Conservation (phyloP, 1,140 invertebrate species). For the Protaetia brevitarsis region DNA sequence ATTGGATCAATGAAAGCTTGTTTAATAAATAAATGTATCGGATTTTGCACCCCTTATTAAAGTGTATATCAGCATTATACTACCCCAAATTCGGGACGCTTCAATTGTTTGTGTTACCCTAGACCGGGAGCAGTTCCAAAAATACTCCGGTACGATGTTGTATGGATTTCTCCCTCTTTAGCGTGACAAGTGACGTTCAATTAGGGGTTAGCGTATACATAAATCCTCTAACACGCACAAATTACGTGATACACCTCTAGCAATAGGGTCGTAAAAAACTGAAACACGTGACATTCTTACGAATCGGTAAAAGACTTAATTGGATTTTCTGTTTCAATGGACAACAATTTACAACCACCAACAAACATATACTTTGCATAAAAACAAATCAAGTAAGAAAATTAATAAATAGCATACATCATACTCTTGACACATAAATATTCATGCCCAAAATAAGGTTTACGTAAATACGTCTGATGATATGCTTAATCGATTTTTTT, state of each 20-base stretch:
- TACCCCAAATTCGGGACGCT: background rate
- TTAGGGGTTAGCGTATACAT: background rate
- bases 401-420: too few relatives aligned
- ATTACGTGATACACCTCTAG: background rate
- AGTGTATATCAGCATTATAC: background rate
- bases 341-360: too few relatives aligned
- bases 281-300: too few relatives aligned
- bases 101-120: constrained; percentile 6
- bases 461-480: too few relatives aligned
- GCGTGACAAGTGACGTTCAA: constrained; percentile 7
- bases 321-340: too few relatives aligned
- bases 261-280: too few relatives aligned
- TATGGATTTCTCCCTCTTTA: background rate
- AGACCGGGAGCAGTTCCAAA: background rate
- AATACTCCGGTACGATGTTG: background rate
- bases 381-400: too few relatives aligned
- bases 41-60: background rate
- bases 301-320: too few relatives aligned
- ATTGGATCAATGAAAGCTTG: constrained; percentile 2
- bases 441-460: too few relatives aligned
- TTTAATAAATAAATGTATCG: constrained; percentile 4
- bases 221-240: background rate
- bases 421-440: too few relatives aligned
- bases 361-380: too few relatives aligned
- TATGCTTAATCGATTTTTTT: too few relatives aligned